phyloP scores from a whole-genome alignment of 2,797 vertebrate species.

The Distichodus sexfasciatus region DNA sequence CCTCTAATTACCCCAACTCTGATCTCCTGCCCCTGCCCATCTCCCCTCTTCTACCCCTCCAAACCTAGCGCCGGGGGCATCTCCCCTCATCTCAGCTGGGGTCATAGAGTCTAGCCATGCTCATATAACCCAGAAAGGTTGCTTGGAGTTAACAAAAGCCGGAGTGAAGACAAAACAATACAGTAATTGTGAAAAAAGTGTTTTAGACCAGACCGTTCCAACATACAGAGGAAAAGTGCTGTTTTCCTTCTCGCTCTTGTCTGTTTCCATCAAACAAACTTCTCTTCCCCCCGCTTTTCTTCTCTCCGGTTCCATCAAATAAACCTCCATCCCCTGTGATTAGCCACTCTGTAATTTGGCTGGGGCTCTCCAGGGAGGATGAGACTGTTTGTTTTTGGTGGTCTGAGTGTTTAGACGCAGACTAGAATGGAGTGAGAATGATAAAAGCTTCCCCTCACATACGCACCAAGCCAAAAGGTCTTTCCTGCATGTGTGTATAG shows the following conservation, averaged over 20 bases:
- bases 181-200: slow-evolving; percentile 16
- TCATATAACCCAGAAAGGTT: not conserved
- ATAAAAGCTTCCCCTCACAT: slow-evolving; percentile 38
- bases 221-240: slow-evolving; percentile 7
- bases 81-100: slow-evolving; percentile 9
- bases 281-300: slow-evolving; percentile 15
- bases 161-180: not conserved
- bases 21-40: slow-evolving; percentile 38
- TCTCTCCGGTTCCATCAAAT: slow-evolving; percentile 30
- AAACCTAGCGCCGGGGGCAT: not conserved
- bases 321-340: slow-evolving; percentile 44
- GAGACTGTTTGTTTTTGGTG: slow-evolving; percentile 53
- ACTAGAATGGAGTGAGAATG: slow-evolving; percentile 39
- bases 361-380: slow-evolving; percentile 41
- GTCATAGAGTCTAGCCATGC: slow-evolving; percentile 17
- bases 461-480: slow-evolving; percentile 20
- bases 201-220: not conserved
- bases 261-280: slow-evolving; percentile 39
- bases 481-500: not conserved
- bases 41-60: slow-evolving; percentile 14
- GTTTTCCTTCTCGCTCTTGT: not conserved
- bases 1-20: slow-evolving; percentile 48
- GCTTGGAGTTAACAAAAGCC: no score
- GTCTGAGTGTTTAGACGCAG: slow-evolving; percentile 44
- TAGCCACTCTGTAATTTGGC: slow-evolving; percentile 49